Evolutionary conservation across 2,888 invertebrate species (phyloP).

Genomic region (Slavum lentiscoides): DNA sequence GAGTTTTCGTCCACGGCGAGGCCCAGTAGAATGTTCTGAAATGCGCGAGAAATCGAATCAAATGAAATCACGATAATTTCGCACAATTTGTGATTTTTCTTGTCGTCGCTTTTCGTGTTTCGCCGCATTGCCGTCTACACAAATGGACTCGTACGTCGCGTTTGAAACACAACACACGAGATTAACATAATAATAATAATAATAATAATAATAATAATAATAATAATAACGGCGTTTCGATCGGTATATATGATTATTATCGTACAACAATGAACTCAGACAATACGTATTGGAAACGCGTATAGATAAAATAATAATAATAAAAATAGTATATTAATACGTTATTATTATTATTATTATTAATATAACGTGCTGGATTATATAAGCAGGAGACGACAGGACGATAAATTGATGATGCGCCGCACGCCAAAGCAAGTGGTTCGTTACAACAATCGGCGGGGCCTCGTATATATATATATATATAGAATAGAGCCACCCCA

Average conservation of each 20-base stretch:
- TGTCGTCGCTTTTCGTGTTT: background rate
- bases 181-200: conserved; percentile 38
- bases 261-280: conserved; percentile 45
- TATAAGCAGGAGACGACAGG: conserved; percentile 44
- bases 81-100: background rate
- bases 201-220: background rate
- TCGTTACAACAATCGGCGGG: conserved; percentile 19
- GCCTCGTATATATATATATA: no score
- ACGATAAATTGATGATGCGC: conserved; percentile 52
- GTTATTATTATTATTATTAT: conserved; percentile 31
- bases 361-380: conserved; percentile 6
- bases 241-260: conserved; percentile 41
- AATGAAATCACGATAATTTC: no score
- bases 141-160: background rate
- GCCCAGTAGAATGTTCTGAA: no score
- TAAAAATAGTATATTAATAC: conserved; percentile 36
- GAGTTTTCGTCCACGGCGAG: no score
- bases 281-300: conserved; percentile 40
- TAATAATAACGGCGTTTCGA: conserved; percentile 42
- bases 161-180: background rate
- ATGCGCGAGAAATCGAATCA: no score
- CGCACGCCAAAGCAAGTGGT: conserved; percentile 50
- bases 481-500: conserved; percentile 18
- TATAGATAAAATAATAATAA: conserved; percentile 12
- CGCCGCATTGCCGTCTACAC: background rate